Evolutionary conservation across 2,797 vertebrate species (phyloP).

Genomic region (Martes flavigula): DNA sequence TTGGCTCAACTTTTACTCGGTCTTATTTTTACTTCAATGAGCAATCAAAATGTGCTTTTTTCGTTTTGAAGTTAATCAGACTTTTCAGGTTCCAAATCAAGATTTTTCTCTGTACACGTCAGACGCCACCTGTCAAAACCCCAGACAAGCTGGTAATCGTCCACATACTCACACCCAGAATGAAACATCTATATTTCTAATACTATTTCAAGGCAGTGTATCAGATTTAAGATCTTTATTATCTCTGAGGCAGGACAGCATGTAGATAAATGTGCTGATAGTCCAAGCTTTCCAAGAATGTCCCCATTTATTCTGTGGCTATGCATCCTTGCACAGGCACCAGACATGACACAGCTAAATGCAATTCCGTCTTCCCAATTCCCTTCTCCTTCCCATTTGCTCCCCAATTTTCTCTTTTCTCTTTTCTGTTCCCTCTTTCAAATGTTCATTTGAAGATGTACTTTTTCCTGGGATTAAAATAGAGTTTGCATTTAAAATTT

Average conservation of each 20-base stretch:
- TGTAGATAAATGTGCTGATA: slow-evolving; percentile 70
- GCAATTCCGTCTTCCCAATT: slow-evolving; percentile 47
- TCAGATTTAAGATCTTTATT: slow-evolving; percentile 70
- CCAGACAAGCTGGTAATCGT: background rate
- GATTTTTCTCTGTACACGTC: background rate
- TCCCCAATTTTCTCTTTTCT: background rate
- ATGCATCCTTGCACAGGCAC: slow-evolving; percentile 55
- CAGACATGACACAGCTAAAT: slow-evolving; percentile 57
- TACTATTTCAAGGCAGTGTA: slow-evolving; percentile 65
- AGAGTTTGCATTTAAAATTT: slow-evolving; percentile 89
- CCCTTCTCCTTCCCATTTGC: background rate
- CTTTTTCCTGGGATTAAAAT: slow-evolving; percentile 85
- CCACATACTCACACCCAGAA: slow-evolving; percentile 25
- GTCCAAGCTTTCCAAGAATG: slow-evolving; percentile 73
- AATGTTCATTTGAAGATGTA: slow-evolving; percentile 76
- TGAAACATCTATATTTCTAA: slow-evolving; percentile 67
- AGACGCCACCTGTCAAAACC: background rate
- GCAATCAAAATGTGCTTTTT: background rate
- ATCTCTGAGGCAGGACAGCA: slow-evolving; percentile 71
- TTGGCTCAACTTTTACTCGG: background rate
- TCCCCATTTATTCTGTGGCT: slow-evolving; percentile 70
- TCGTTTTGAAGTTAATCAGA: background rate
- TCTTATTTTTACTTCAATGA: background rate
- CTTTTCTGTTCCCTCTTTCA: slow-evolving; percentile 32
- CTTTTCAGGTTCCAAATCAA: background rate